Conservation (phyloP, 2,888 invertebrate species). For the Lymantria monacha region DNA sequence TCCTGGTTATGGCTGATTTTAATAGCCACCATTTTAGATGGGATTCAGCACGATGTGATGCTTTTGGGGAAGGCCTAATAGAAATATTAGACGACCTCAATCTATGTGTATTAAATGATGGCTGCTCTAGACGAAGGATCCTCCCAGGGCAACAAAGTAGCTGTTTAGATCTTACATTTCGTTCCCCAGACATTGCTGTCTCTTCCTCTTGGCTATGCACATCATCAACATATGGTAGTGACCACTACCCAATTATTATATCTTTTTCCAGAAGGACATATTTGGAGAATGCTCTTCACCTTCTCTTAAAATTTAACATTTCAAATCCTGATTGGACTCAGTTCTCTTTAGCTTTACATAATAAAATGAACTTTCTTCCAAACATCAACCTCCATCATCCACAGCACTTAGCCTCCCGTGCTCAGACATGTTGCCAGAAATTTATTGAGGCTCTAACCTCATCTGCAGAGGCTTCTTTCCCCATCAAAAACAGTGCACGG, state of each 20-base stretch:
- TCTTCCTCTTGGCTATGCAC: not conserved
- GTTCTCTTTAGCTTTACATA: not conserved
- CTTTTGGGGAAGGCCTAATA: too few relatives aligned
- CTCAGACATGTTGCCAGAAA: too few relatives aligned
- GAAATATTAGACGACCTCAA: too few relatives aligned
- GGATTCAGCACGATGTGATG: not conserved
- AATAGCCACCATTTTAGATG: constrained; percentile 1
- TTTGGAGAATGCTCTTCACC: not conserved
- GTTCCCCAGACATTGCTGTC: too few relatives aligned
- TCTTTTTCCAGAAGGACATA: not conserved
- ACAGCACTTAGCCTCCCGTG: too few relatives aligned
- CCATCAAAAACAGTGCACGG: too few relatives aligned
- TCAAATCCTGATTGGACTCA: not conserved
- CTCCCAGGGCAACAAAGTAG: not conserved
- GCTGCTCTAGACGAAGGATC: too few relatives aligned
- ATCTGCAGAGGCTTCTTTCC: too few relatives aligned
- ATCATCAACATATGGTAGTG: not conserved
- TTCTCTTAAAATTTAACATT: not conserved
- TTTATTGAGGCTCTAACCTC: too few relatives aligned
- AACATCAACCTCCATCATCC: too few relatives aligned
- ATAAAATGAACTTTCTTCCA: too few relatives aligned
- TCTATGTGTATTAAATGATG: too few relatives aligned
- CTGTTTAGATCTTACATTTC: not conserved
- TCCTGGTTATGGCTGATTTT: not conserved
- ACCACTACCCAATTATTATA: not conserved